Base-by-base conservation (phyloP, 1,140 invertebrate species). In the Euura saliciscinereae region DNA sequence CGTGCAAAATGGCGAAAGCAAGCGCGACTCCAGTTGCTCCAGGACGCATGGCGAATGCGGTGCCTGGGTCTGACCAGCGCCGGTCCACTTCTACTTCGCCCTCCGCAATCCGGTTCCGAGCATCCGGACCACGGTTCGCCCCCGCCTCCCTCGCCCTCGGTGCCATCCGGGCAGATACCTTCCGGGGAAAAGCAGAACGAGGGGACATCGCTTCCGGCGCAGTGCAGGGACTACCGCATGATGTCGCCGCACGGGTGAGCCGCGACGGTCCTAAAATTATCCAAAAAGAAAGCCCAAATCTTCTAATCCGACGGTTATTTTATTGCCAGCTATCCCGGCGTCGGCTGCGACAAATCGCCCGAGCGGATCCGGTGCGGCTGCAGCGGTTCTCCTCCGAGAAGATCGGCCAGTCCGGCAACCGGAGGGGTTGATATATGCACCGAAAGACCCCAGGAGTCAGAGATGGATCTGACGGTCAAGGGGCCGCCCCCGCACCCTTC, bases 31-130 rank as follows among this genome's bases (percentile, higher is more conserved):
- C 95, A 96, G 79, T 86, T 97, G 45, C 88, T 96, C 10, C 95
- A 97, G 83, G 95, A 96, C 81, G 95, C 95, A 4, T 97, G 95
- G 95, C 88, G 95, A 78, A 95, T 97, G 93, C 91, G 95, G 69
- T 96, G 94, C 79, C 87, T 96, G 28, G 94, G 94, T 44, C 88
- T 96, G 65, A 92, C 88, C 42, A 86, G 78, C 69, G 85, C 87
- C 4, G 88, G 87, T 65, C 87, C 89, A 43, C 80, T 89, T 72
- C 80, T 89, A 46, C 75, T 87, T 13, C 77, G 85, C 65, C 86
- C 83, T n/a, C 84, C 86, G 66, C 82, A 83, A 69, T 43, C 73
- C 10, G 79, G 80, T n/a, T 71, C 82, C 45, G 84, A 84, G 46
- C 73, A 80, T 69, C 74, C 80, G 6, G 78, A 83, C 44, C 46